Evolutionary conservation across 2,888 invertebrate species (phyloP).

Genomic region (Digitonthophagus gazella): DNA sequence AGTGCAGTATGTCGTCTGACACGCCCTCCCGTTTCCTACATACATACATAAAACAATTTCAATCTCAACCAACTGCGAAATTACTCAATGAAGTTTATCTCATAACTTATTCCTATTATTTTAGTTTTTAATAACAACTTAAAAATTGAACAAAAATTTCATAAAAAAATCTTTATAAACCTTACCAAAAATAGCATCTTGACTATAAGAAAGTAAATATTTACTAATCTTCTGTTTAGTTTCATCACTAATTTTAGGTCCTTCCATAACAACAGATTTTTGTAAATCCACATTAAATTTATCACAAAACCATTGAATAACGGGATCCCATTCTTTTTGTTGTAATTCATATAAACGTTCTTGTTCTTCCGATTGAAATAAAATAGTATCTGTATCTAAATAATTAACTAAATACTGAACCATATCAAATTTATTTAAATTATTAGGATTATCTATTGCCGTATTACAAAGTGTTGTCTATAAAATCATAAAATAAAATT

Average conservation of each 20-base stretch:
- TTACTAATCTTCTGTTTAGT: slow-evolving; percentile 69
- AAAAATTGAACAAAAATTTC: slow-evolving; percentile 1
- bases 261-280: slow-evolving; percentile 68
- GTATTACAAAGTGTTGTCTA: slow-evolving; percentile 89
- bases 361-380: slow-evolving; percentile 77
- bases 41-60: too few relatives aligned
- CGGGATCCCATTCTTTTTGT: slow-evolving; percentile 81
- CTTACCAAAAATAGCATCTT: slow-evolving; percentile 79
- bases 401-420: slow-evolving; percentile 76
- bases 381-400: slow-evolving; percentile 77
- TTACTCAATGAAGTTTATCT: too few relatives aligned
- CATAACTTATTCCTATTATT: too few relatives aligned
- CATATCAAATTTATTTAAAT: slow-evolving; percentile 71
- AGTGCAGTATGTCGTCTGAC: too few relatives aligned
- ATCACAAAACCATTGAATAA: slow-evolving; percentile 86
- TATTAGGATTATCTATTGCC: slow-evolving; percentile 88
- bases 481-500: slow-evolving; percentile 35
- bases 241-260: slow-evolving; percentile 63
- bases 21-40: too few relatives aligned
- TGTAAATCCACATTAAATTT: slow-evolving; percentile 71
- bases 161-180: too few relatives aligned
- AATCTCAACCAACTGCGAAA: too few relatives aligned
- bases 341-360: slow-evolving; percentile 75
- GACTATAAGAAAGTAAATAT: slow-evolving; percentile 79
- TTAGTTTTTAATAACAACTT: slow-evolving; percentile 18